Evolutionary conservation across 2,113 vertebrate species (phyloP).

Genomic region (zebrafish (Danio rerio)): GRCz12tu NC_133199.1:27003501-27004000

Average conservation of each 20-base stretch:
- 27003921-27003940: slow-evolving; percentile 55
- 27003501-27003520: slow-evolving; percentile 20
- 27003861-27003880: slow-evolving; percentile 56
- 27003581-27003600: slow-evolving; percentile 41
- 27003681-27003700: slow-evolving; percentile 36
- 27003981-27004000: slow-evolving; percentile 33
- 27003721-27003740: slow-evolving; percentile 53
- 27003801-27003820: slow-evolving; percentile 52
- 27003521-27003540: slow-evolving; percentile 21
- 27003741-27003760: slow-evolving; percentile 52
- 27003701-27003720: slow-evolving; percentile 45
- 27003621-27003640: slow-evolving; percentile 44
- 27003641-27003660: slow-evolving; percentile 54
- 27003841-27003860: slow-evolving; percentile 41
- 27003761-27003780: slow-evolving; percentile 54
- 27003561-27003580: slow-evolving; percentile 43
- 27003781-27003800: slow-evolving; percentile 56
- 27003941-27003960: slow-evolving; percentile 50
- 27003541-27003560: slow-evolving; percentile 24
- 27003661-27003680: slow-evolving; percentile 33
- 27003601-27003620: slow-evolving; percentile 46
- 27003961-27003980: slow-evolving; percentile 43
- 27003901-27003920: slow-evolving; percentile 54
- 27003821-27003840: slow-evolving; percentile 55
- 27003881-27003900: slow-evolving; percentile 47